These are phyloP conservation scores for Congeria kusceri DNA, from an alignment of 2,888 invertebrate genomes.

Conservation along the genomic window DNA sequence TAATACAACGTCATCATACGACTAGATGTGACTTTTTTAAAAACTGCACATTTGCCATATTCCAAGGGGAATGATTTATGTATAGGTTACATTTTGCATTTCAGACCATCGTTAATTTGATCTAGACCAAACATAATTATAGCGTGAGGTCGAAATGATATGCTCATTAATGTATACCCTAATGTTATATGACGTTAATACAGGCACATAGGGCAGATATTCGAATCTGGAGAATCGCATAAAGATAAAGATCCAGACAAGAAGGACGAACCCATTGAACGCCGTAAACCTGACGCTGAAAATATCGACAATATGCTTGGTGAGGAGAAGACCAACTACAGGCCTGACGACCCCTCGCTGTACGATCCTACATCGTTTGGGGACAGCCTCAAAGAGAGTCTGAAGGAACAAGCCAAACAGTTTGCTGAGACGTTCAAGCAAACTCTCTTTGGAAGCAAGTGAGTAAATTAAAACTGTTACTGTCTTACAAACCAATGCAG, in stretches of 20 bases:
- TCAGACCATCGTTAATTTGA: too few relatives aligned
- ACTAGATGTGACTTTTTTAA: too few relatives aligned
- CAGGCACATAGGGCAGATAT: conserved; percentile 55
- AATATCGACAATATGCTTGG: conserved; percentile 34
- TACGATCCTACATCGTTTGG: conserved; percentile 33
- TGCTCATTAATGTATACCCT: too few relatives aligned
- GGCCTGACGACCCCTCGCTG: conserved; percentile 38
- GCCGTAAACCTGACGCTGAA: conserved; percentile 7
- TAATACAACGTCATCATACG: too few relatives aligned
- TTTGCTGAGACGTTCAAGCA: conserved; percentile 52
- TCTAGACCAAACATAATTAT: too few relatives aligned
- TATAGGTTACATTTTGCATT: too few relatives aligned
- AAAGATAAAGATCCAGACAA: conserved; percentile 43
- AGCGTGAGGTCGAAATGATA: too few relatives aligned
- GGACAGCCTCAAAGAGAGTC: conserved; percentile 31
- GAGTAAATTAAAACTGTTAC: conserved; percentile 20
- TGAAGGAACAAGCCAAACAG: conserved; percentile 40
- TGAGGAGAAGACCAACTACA: conserved; percentile 33
- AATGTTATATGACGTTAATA: too few relatives aligned
- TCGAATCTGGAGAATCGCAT: conserved; percentile 45
- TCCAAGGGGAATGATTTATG: too few relatives aligned
- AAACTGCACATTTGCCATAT: too few relatives aligned
- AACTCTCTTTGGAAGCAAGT: conserved; percentile 38
- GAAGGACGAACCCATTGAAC: conserved; percentile 33
- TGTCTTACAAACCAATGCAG: too few relatives aligned